These are phyloP conservation scores for Polydrusus tereticollis DNA, from an alignment of 2,888 invertebrate genomes.

Conservation along the genomic window DNA sequence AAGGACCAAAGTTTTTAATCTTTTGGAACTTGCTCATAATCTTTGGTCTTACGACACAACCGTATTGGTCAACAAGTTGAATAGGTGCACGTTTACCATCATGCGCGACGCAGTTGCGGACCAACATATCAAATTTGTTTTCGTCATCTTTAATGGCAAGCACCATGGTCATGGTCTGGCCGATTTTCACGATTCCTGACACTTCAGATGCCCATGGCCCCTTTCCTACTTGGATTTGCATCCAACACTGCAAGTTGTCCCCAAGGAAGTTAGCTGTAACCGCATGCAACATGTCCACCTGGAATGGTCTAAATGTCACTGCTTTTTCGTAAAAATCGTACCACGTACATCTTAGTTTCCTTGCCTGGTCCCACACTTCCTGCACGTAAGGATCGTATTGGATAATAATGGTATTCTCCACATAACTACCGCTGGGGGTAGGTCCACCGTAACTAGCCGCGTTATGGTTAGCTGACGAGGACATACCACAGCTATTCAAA, in stretches of 20 bases:
- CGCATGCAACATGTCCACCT: slow-evolving; percentile 95
- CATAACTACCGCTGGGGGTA: slow-evolving; percentile 92
- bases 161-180: slow-evolving; percentile 98
- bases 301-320: slow-evolving; percentile 94
- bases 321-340: slow-evolving; percentile 97
- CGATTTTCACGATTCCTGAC: slow-evolving; percentile 94
- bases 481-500: slow-evolving; percentile 94
- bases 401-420: slow-evolving; percentile 94
- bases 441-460: slow-evolving; percentile 86
- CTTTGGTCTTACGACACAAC: slow-evolving; percentile 93
- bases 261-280: slow-evolving; percentile 96
- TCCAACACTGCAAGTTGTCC: slow-evolving; percentile 96
- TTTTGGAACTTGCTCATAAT: slow-evolving; percentile 97
- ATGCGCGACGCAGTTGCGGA: slow-evolving; percentile 94
- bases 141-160: slow-evolving; percentile 95
- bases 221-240: slow-evolving; percentile 97
- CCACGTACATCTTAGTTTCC: slow-evolving; percentile 94
- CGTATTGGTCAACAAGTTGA: slow-evolving; percentile 92
- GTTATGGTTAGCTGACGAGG: slow-evolving; percentile 91
- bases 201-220: slow-evolving; percentile 98
- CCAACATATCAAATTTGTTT: slow-evolving; percentile 96
- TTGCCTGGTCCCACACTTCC: slow-evolving; percentile 95
- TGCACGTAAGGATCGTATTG: slow-evolving; percentile 96
- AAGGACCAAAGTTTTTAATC: slow-evolving; percentile 95
- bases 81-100: slow-evolving; percentile 95